Conservation (phyloP, 1,140 invertebrate species). For the Galleria mellonella region DNA sequence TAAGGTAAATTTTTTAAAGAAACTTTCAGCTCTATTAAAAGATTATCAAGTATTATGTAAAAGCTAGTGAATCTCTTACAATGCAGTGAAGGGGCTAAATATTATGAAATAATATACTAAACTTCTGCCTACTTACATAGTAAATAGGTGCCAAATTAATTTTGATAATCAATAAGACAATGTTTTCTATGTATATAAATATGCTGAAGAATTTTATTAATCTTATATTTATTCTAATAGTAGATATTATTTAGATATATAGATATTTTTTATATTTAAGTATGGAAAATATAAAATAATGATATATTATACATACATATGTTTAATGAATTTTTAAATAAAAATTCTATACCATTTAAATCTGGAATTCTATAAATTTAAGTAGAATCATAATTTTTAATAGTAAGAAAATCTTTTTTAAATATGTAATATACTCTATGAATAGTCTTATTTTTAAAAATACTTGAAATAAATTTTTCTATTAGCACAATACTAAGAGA, state of each 20-base stretch:
- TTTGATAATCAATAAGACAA: neutral
- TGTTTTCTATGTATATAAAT: neutral
- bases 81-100: too few relatives aligned
- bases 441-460: neutral
- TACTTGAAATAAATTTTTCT: constrained; percentile 1
- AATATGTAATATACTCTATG: too few relatives aligned
- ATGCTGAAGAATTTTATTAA: neutral
- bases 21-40: constrained; percentile 11
- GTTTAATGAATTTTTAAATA: too few relatives aligned
- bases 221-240: neutral
- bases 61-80: too few relatives aligned
- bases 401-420: too few relatives aligned
- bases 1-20: constrained; percentile 46
- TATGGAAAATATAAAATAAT: too few relatives aligned
- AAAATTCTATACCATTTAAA: too few relatives aligned
- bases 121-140: neutral
- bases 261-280: neutral
- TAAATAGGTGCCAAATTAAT: neutral
- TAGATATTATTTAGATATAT: neutral
- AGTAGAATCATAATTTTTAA: neutral
- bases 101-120: neutral
- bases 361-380: too few relatives aligned
- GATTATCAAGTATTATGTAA: constrained; percentile 3
- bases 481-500: constrained; percentile 16
- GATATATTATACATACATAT: too few relatives aligned